A percentile compares a stretch with the other conserved stretches of the same genome.
These are phyloP conservation scores for Dromaius novaehollandiae DNA, from an alignment of 2,113 vertebrate species.

Conservation along the genomic window DNA sequence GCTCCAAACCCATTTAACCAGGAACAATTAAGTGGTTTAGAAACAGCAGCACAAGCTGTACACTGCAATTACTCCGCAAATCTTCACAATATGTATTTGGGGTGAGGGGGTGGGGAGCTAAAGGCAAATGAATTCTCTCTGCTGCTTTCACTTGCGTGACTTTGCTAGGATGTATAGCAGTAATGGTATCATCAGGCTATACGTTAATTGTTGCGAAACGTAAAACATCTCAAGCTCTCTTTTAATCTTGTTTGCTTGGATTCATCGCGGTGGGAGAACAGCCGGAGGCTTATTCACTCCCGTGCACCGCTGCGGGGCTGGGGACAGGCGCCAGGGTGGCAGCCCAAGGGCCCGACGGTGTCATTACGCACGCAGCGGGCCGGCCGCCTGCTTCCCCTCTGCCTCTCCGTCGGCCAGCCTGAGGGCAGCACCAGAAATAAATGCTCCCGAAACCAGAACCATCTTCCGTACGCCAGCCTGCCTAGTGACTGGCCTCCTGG, in stretches of 20 bases:
- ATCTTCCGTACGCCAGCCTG: not conserved
- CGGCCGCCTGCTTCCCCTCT: rapidly evolving
- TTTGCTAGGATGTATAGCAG: not conserved
- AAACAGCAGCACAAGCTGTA: conserved; percentile 2
- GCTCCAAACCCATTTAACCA: conserved; percentile 48
- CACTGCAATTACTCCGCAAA: not conserved
- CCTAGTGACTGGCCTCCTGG: not conserved
- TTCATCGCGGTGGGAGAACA: not conserved
- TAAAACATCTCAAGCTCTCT: not conserved
- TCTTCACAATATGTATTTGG: not conserved
- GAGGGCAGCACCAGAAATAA: rapidly evolving
- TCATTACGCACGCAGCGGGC: rapidly evolving
- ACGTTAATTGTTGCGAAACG: not conserved
- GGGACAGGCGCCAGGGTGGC: not conserved
- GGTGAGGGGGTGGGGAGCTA: not conserved
- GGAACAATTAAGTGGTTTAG: conserved; percentile 33
- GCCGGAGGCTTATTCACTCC: rapidly evolving
- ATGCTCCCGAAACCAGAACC: not conserved
- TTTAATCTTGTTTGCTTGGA: not conserved
- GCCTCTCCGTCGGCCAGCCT: rapidly evolving
- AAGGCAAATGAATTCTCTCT: not conserved
- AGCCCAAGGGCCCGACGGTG: not conserved
- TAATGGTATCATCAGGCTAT: rapidly evolving
- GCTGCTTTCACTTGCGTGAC: not conserved
- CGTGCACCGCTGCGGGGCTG: not conserved